These are phyloP conservation scores for Chauna torquata DNA, from an alignment of 2,113 vertebrate species.

Conservation along the genomic window DNA sequence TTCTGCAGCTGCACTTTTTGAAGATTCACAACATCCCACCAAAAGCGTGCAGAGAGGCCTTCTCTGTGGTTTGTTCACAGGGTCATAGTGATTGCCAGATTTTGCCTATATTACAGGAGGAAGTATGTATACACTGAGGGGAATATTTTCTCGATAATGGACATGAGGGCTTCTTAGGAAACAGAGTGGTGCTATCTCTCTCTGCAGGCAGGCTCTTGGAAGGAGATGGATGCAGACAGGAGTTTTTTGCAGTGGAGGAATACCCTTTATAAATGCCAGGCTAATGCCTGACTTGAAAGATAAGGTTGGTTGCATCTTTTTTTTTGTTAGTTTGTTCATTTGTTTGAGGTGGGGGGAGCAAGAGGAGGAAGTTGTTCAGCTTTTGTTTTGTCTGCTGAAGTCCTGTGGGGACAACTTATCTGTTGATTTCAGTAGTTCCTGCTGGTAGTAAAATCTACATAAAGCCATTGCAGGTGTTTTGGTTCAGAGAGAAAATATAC, in stretches of 20 bases:
- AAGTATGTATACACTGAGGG: not conserved
- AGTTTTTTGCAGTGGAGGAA: not conserved
- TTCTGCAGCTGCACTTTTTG: rapidly evolving
- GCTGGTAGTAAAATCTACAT: not conserved
- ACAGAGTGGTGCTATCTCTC: not conserved
- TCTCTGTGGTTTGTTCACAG: not conserved
- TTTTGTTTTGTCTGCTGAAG: not conserved
- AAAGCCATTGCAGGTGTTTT: not conserved
- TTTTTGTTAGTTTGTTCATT: not conserved
- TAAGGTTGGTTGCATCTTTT: not conserved
- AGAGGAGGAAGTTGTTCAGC: not conserved
- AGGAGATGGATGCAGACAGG: not conserved
- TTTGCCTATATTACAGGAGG: not conserved
- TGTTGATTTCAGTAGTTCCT: not conserved
- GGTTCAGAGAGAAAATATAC: not conserved
- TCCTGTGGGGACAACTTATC: not conserved
- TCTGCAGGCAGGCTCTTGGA: not conserved
- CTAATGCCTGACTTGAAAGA: not conserved
- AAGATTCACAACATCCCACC: not conserved
- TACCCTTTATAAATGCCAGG: not conserved
- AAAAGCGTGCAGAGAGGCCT: not conserved
- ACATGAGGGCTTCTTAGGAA: not conserved
- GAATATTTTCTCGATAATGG: not conserved
- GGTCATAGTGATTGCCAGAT: rapidly evolving
- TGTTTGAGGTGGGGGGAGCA: not conserved